Evolutionary conservation across 2,113 vertebrate species (phyloP).

Genomic region (Gracilinanus agilis): DNA sequence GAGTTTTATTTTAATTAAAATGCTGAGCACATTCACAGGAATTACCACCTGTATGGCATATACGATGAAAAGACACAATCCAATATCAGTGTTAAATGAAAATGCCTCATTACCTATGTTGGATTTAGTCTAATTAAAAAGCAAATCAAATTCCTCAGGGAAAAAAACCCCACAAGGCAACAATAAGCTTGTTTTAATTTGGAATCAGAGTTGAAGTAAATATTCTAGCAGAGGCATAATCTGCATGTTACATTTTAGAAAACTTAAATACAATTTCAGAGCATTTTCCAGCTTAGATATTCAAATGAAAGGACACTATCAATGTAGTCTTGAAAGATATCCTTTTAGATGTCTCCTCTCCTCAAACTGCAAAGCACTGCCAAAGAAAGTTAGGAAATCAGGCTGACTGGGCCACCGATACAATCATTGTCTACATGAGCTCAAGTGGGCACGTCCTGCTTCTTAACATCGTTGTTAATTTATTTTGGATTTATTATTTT

Average conservation of each 20-base stretch:
- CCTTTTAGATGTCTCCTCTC: background rate
- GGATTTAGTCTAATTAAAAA: slow-evolving; percentile 73
- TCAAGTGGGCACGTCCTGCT: background rate
- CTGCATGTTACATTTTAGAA: background rate
- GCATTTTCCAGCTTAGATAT: background rate
- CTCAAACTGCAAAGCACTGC: background rate
- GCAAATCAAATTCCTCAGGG: slow-evolving; percentile 57
- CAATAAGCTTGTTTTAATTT: slow-evolving; percentile 57
- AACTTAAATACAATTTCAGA: background rate
- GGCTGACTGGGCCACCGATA: background rate
- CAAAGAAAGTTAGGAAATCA: background rate
- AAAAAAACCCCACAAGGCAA: slow-evolving; percentile 45
- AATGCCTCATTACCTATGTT: slow-evolving; percentile 51
- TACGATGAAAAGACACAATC: slow-evolving; percentile 28
- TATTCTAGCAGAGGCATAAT: background rate
- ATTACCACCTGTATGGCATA: slow-evolving; percentile 1
- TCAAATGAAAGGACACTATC: background rate
- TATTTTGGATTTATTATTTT: background rate
- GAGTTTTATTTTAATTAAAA: slow-evolving; percentile 15
- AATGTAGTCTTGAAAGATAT: background rate
- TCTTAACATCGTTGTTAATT: background rate
- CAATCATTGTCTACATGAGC: background rate
- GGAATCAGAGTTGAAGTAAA: background rate
- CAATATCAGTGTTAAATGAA: slow-evolving; percentile 38
- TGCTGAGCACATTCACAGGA: background rate